Percentiles rank a stretch among this genome's conserved stretches.
Conservation (phyloP, 2,888 invertebrate genomes). For the Drosophila formosana region DNA sequence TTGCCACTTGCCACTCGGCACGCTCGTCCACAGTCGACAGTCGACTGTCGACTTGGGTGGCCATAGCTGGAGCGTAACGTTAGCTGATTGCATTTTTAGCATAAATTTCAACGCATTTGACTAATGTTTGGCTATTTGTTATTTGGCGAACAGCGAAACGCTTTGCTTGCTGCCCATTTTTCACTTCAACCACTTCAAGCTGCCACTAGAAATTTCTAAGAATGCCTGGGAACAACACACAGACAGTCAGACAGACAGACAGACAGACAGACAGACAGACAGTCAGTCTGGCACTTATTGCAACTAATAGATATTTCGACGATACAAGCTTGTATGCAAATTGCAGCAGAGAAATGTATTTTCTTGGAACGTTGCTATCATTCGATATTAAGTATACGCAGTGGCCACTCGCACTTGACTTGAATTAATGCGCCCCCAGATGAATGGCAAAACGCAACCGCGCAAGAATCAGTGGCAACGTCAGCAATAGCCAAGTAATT, state of each 20-base stretch:
- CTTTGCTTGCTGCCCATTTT: constrained; percentile 53
- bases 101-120: constrained; percentile 80
- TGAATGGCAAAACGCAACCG: constrained; percentile 24
- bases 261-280: constrained; percentile 4
- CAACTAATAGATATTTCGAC: constrained; percentile 60
- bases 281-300: constrained; percentile 33
- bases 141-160: constrained; percentile 44
- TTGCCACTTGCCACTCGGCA: background rate
- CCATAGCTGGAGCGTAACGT: constrained; percentile 68
- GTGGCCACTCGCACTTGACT: constrained; percentile 20
- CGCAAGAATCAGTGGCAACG: constrained; percentile 11
- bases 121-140: constrained; percentile 75
- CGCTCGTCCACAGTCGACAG: background rate
- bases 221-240: constrained; percentile 15
- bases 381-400: constrained; percentile 69
- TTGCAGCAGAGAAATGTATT: constrained; percentile 15
- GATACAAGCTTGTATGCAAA: constrained; percentile 57
- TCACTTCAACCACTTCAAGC: constrained; percentile 44
- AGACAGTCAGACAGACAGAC: constrained; percentile 16
- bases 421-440: constrained; percentile 22
- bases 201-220: constrained; percentile 32
- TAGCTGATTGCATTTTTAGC: constrained; percentile 77
- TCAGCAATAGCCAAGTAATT: constrained; percentile 51
- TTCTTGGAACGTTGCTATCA: constrained; percentile 16
- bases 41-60: constrained; percentile 67